Conservation (phyloP, 2,797 vertebrate species). For the Parauchenoglanis ngamensis region DNA sequence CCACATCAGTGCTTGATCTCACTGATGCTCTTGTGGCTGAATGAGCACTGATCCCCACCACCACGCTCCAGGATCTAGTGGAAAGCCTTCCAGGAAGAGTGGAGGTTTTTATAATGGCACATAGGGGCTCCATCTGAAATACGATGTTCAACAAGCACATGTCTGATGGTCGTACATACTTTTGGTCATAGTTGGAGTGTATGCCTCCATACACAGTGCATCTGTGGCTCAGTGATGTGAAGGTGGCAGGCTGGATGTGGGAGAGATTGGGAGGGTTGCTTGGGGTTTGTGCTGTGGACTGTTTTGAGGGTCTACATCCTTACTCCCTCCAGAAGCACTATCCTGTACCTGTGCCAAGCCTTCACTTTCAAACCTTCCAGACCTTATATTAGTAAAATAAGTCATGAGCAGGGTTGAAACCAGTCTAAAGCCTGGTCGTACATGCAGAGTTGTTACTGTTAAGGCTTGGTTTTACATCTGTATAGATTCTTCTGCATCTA, state of each 20-base stretch:
- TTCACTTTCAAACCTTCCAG: neutral
- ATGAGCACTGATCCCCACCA: neutral
- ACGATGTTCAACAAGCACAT: neutral
- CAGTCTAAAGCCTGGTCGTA: neutral
- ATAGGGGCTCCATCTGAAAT: neutral
- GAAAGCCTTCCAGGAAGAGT: neutral
- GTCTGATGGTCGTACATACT: neutral
- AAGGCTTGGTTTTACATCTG: neutral
- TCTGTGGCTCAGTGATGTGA: neutral
- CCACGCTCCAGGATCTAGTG: neutral
- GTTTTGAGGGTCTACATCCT: neutral
- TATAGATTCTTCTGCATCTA: too few species aligned
- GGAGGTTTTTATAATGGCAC: neutral
- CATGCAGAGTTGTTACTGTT: neutral
- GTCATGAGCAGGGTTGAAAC: neutral
- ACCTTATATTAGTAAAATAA: neutral
- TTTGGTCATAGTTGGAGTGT: neutral
- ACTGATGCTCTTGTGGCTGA: neutral
- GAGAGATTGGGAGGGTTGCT: neutral
- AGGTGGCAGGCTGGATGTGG: neutral
- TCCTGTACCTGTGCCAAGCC: neutral
- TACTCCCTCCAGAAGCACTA: neutral
- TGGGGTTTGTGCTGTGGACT: neutral
- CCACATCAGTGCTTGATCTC: neutral
- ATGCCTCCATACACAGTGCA: neutral